These are phyloP conservation scores for Cacoxenus indagator DNA, from an alignment of 2,888 invertebrate species.

Conservation along the genomic window DNA sequence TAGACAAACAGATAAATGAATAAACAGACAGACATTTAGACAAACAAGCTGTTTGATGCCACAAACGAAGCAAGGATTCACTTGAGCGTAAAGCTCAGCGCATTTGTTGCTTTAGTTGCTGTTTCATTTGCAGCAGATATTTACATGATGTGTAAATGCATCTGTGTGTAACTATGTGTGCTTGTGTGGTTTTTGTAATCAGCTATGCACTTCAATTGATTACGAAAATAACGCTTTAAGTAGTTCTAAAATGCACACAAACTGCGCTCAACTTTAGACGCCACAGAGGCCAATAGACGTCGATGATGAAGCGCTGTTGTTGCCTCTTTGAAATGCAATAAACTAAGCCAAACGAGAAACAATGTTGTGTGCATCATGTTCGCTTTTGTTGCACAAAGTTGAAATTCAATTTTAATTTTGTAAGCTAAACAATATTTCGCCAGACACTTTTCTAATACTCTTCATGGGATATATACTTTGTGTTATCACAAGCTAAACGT, in stretches of 20 bases:
- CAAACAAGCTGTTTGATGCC: background rate
- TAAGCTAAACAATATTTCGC: too few relatives aligned
- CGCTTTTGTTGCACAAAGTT: slow-evolving; percentile 41
- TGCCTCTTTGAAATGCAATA: background rate
- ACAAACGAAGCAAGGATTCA: background rate
- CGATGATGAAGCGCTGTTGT: background rate
- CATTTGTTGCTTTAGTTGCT: background rate
- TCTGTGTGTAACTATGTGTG: background rate
- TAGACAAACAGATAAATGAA: slow-evolving; percentile 16
- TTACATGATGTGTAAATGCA: background rate
- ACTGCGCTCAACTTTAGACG: background rate
- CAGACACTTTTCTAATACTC: too few relatives aligned
- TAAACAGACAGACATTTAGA: background rate
- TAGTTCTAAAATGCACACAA: slow-evolving; percentile 42
- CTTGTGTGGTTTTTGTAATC: slow-evolving; percentile 18
- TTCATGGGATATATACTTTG: too few relatives aligned
- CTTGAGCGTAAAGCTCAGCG: background rate
- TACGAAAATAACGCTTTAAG: slow-evolving; percentile 59
- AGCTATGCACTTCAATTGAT: slow-evolving; percentile 46
- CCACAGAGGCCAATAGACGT: background rate
- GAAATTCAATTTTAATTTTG: slow-evolving; percentile 56
- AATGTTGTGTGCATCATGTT: background rate
- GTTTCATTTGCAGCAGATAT: background rate
- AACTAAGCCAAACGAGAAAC: background rate
- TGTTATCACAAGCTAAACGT: too few relatives aligned